These are phyloP conservation scores for Pomacea maculata DNA, from an alignment of 1,140 invertebrate genomes.

Conservation along the genomic window DNA sequence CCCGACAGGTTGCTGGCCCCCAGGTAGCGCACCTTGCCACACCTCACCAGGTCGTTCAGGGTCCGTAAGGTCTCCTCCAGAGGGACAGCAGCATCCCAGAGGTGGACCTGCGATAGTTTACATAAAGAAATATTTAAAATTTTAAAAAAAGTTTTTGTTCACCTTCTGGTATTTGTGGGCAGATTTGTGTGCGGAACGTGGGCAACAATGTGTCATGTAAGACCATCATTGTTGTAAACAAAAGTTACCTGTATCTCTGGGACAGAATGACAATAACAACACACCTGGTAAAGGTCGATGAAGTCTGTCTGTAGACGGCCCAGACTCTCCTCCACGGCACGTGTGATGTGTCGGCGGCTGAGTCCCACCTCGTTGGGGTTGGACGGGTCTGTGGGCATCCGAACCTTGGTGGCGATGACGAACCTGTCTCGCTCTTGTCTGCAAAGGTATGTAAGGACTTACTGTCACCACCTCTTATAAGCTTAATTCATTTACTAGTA, in stretches of 20 bases:
- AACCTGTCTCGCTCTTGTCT: constrained; percentile 16
- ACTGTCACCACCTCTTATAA: background rate
- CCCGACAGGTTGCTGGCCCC: no score
- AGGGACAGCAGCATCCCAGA: no score
- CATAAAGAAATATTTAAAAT: constrained; percentile 37
- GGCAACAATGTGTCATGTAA: background rate
- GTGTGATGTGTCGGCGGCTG: background rate
- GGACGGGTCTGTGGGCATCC: background rate
- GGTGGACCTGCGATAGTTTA: constrained; percentile 32
- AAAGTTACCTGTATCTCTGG: no score
- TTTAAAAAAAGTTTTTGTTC: no score
- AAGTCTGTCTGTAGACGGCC: background rate
- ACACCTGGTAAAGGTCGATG: background rate
- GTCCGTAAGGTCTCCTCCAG: no score
- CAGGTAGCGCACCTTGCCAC: no score
- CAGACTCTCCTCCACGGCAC: background rate
- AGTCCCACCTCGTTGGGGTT: background rate
- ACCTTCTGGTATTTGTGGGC: no score
- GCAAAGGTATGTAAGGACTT: background rate
- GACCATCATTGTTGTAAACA: no score
- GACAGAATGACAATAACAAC: no score
- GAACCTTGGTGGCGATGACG: constrained; percentile 20
- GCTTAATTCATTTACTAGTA: no score
- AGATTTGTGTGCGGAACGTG: no score
- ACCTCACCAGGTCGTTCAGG: no score